Evolutionary conservation across 2,113 vertebrate genomes (phyloP).

Genomic region (Chionodraco myersi): DNA sequence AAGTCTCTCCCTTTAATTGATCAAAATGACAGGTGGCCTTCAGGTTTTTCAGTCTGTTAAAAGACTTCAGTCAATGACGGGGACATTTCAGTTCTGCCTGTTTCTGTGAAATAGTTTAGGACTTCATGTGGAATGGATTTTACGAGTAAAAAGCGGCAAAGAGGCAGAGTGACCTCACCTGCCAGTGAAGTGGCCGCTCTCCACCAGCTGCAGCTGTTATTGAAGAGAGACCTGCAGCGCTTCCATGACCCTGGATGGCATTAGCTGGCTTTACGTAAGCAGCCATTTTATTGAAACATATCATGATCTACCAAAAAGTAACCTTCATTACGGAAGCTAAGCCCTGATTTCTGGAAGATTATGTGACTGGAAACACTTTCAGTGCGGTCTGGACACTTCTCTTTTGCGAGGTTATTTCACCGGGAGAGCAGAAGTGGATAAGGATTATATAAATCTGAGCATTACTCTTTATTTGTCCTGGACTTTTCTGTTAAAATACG

Average conservation of each 20-base stretch:
- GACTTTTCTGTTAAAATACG: slow-evolving; percentile 2
- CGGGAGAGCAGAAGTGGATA: slow-evolving; percentile 18
- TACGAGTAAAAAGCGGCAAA: slow-evolving; percentile 54
- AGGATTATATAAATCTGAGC: slow-evolving; percentile 19
- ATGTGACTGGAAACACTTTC: slow-evolving; percentile 4
- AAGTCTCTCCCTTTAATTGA: no score
- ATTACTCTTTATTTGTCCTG: slow-evolving; percentile 31
- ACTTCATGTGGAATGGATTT: slow-evolving; percentile 58
- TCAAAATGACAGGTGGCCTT: no score
- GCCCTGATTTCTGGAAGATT: slow-evolving; percentile 33
- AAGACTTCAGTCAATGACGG: no score
- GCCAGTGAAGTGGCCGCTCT: slow-evolving; percentile 39
- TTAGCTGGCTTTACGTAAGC: slow-evolving; percentile 54
- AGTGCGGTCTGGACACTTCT: slow-evolving; percentile 3
- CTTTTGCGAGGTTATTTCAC: neutral
- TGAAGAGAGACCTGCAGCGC: slow-evolving; percentile 35
- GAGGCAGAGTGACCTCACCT: slow-evolving; percentile 53
- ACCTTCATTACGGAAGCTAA: slow-evolving; percentile 42
- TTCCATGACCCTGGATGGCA: slow-evolving; percentile 12
- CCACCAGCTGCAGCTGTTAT: slow-evolving; percentile 59
- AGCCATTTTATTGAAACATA: slow-evolving; percentile 56
- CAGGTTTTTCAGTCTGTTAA: no score
- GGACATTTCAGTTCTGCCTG: slow-evolving; percentile 19
- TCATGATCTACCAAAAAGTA: slow-evolving; percentile 44
- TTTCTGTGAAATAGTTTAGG: slow-evolving; percentile 56